phyloP scores from a whole-genome alignment of 1,140 invertebrate species.

The Diorhabda elongata region DNA sequence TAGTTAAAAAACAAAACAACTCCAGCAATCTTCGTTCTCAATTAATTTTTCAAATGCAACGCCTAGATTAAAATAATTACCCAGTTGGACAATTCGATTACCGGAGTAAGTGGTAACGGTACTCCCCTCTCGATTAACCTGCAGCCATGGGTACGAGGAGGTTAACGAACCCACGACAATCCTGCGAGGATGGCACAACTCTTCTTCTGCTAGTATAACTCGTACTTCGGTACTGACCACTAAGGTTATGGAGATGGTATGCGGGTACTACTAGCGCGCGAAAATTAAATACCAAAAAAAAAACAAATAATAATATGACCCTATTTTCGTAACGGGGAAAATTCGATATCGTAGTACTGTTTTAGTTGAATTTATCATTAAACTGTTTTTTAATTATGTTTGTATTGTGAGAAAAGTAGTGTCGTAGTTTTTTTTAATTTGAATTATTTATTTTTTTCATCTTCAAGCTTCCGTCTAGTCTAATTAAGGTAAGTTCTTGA shows the following conservation, averaged over 20 bases:
- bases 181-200: conserved; percentile 36
- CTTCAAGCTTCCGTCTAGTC: conserved; percentile 12
- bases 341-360: background rate
- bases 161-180: conserved; percentile 32
- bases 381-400: conserved; percentile 7
- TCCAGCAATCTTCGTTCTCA: too few species aligned
- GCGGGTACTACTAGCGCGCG: conserved; percentile 31
- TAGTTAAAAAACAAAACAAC: too few species aligned
- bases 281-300: conserved; percentile 19
- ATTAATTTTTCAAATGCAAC: background rate
- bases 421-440: conserved; percentile 14
- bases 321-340: background rate
- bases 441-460: conserved; percentile 16
- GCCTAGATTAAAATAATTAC: conserved; percentile 3
- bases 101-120: conserved; percentile 41
- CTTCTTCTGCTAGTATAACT: conserved; percentile 39
- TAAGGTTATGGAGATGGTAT: conserved; percentile 35
- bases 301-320: background rate
- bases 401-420: conserved; percentile 12
- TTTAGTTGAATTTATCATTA: background rate
- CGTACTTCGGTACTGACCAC: conserved; percentile 37
- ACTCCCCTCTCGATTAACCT: conserved; percentile 39
- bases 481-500: conserved; percentile 12
- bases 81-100: conserved; percentile 36
- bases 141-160: conserved; percentile 32